A percentile compares a stretch with the other conserved stretches of the same genome.
These are phyloP conservation scores for Forbesichthys papilliferus DNA, from an alignment of 2,113 vertebrate species.

Conservation along the genomic window DNA sequence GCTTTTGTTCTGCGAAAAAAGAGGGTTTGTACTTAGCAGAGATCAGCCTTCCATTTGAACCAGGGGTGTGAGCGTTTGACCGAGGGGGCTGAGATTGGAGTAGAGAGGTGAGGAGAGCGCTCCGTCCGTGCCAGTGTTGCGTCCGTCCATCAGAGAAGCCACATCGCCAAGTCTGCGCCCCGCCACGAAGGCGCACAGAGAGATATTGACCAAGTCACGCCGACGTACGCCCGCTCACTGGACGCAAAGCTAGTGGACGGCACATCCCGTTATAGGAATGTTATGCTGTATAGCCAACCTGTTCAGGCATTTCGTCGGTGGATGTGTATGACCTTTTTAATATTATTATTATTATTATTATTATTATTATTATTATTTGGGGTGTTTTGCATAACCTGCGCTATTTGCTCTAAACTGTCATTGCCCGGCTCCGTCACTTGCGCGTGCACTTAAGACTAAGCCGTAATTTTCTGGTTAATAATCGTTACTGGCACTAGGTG, in stretches of 20 bases:
- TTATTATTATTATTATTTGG: no score
- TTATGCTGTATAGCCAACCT: no score
- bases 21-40: constrained; percentile 75
- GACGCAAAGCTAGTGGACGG: no score
- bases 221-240: constrained; percentile 2
- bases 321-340: constrained; percentile 26
- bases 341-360: background rate
- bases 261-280: no score
- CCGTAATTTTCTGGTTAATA: background rate
- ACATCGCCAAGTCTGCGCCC: constrained; percentile 29
- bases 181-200: background rate
- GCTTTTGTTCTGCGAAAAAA: constrained; percentile 81
- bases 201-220: background rate
- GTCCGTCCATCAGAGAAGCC: constrained; percentile 45
- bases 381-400: constrained; percentile 19
- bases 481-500: background rate
- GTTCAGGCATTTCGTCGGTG: background rate
- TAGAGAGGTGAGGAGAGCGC: constrained; percentile 75
- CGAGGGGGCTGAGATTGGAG: constrained; percentile 59
- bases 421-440: constrained; percentile 23
- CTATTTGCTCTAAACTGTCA: background rate
- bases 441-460: constrained; percentile 58
- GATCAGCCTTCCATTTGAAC: constrained; percentile 80
- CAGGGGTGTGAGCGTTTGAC: constrained; percentile 59
- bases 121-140: constrained; percentile 58